Evolutionary conservation across 2,888 invertebrate genomes (phyloP).

Genomic region (Apamea anceps): DNA sequence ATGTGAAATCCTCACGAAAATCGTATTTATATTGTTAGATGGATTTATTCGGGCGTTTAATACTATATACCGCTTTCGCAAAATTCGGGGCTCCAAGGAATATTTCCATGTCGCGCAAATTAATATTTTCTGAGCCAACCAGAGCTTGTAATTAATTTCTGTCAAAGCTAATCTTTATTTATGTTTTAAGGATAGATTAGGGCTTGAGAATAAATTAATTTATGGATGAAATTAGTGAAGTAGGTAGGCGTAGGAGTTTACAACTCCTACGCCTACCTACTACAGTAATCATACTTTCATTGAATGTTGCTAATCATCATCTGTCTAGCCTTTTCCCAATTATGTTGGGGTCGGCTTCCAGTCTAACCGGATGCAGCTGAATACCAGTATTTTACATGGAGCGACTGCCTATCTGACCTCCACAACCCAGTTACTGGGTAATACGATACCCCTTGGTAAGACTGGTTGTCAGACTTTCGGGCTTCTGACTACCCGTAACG

Average conservation of each 20-base stretch:
- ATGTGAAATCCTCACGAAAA: constrained; percentile 25
- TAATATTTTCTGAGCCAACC: constrained; percentile 51
- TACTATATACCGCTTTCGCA: constrained; percentile 12
- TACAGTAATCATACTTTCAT: constrained; percentile 20
- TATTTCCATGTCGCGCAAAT: constrained; percentile 43
- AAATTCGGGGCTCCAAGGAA: constrained; percentile 36
- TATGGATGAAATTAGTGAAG: neutral
- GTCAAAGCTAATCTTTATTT: constrained; percentile 45
- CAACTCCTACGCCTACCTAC: too few species aligned
- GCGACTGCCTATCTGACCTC: too few species aligned
- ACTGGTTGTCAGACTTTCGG: too few species aligned
- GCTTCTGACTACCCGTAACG: too few species aligned
- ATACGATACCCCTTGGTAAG: too few species aligned
- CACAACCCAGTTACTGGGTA: too few species aligned
- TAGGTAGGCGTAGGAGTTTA: neutral
- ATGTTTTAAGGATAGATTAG: constrained; percentile 19
- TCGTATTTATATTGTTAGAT: neutral
- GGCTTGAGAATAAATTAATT: constrained; percentile 22
- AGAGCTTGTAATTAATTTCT: constrained; percentile 52
- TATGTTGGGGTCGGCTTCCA: too few species aligned
- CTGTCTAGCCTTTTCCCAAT: too few species aligned
- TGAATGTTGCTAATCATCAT: constrained; percentile 15
- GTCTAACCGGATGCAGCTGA: too few species aligned
- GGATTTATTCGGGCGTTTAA: constrained; percentile 9
- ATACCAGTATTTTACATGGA: too few species aligned